Evolutionary conservation across 2,113 vertebrate species (phyloP), one percentile per base, ranked within the genome.

Genomic region (Copsychus sechellarum): DNA sequence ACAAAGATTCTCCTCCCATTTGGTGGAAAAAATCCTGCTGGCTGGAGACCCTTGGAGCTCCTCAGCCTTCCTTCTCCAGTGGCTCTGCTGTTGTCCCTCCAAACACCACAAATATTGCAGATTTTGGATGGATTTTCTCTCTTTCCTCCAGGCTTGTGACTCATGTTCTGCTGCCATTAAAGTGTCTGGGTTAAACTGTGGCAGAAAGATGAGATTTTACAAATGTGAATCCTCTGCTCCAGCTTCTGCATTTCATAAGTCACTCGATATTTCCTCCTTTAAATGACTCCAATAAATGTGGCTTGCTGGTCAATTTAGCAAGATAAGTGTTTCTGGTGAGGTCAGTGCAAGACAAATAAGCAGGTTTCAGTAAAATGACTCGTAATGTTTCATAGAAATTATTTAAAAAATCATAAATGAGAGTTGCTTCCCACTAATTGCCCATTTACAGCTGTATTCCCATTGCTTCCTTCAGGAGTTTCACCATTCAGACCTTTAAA

Each of bases 291-390:
- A 74, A 42, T 87, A 93, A 92, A 71, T 60, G 70, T 69, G 91
- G 76, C 72, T 81, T 58, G 57, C 71, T 86, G 67, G 83, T 91
- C 87, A 93, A 64, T 89, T 93, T 92, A 86, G 91, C 71, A 33
- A 34, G 50, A 22, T 40, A 83, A 95, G 78, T 77, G 81, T 70
- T 93, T 67, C 74, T 91, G 79, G 50, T 57, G 81, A 85, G 79
- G 74, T 80, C 76, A 34, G 64, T 17, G 69, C 64, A 84, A 93
- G 81, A 62, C 31, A 90, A 94, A 86, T 56, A 74, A 92, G 76
- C 34, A 71, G 57, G 61, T 85, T 91, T 91, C 77, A 61, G 81
- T 47, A 78, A 73, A 50, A 53, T n/a, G 31, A 74, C 33, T 91
- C 13, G 26, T 26, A 76, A 42, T 9, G 21, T 89, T 94, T 78